phyloP scores from a whole-genome alignment of 1,140 invertebrate species.

The Acromyrmex heyeri region DNA sequence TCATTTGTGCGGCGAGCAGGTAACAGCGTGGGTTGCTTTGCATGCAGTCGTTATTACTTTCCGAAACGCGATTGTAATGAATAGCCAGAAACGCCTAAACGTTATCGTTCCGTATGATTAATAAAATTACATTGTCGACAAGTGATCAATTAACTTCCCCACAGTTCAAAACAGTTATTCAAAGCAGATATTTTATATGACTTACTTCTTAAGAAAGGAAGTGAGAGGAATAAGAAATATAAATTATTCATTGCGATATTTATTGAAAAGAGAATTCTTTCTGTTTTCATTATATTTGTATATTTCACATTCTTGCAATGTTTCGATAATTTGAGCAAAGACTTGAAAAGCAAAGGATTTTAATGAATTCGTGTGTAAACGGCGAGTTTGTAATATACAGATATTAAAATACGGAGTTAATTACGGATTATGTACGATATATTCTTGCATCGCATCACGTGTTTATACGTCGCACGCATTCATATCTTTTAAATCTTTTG shows the following conservation, averaged over 20 bases:
- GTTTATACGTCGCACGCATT: too few relatives aligned
- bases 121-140: neutral
- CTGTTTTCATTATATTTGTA: neutral
- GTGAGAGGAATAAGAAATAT: neutral
- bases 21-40: neutral
- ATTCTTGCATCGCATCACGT: neutral
- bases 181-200: neutral
- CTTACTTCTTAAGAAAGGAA: neutral
- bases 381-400: neutral
- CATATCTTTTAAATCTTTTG: neutral
- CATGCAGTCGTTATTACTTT: neutral
- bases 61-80: neutral
- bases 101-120: neutral
- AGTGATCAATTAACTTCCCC: neutral
- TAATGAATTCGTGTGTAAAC: neutral
- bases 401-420: slow-evolving; percentile 22
- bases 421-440: neutral
- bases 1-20: neutral
- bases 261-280: neutral
- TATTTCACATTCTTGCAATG: neutral
- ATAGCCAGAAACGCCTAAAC: neutral
- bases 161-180: neutral
- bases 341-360: neutral
- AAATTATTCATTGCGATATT: neutral
- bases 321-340: neutral